Evolutionary conservation across 2,888 invertebrate genomes (phyloP), one percentile per base, ranked within the genome.

Genomic region (Stenodera caucasica): DNA sequence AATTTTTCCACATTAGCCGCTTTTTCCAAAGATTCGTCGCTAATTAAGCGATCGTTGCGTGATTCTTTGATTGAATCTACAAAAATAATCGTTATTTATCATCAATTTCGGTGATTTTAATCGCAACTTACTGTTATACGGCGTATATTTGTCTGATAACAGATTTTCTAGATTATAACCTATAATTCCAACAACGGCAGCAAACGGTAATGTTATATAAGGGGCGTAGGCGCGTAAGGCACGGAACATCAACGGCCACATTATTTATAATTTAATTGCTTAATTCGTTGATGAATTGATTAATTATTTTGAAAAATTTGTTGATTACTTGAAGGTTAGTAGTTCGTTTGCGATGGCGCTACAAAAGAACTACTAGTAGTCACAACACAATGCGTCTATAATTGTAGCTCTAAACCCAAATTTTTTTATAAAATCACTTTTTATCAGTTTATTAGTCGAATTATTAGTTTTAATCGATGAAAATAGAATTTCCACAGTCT

Each of bases 101-200:
- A 50, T 49, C 1, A 54, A 18, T 49, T 30, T 9, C n/a, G 6
- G 15, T 2, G 15, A 8, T 53, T 21, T 37, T 18, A 56, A 53
- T 49, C 35, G 26, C 21, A 72, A 82, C 85, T 84, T 78, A 89
- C 89, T 85, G 66, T 81, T 88, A 70, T 86, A 90, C 0, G 91
- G 91, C 11, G 91, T 92, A 73, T 90, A 89, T 82, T 84, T 88
- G 75, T 88, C 88, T 0, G 91, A 91, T 6, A 92, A 53, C 61
- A 85, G 77, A 56, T 82, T 86, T 82, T 96, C 96, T 64, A 95
- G 68, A 72, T 94, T 90, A 78, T 96, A 96, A 26, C 97, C 97
- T 70, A 96, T 81, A 57, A 91, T 84, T 4, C 96, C 96, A 26
- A 96, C 84, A 0, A 93, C 81, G 0, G 86, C 90, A 0, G 94